Evolutionary conservation across 2,113 vertebrate genomes (phyloP).

Genomic region (Dasyurus viverrinus): DNA sequence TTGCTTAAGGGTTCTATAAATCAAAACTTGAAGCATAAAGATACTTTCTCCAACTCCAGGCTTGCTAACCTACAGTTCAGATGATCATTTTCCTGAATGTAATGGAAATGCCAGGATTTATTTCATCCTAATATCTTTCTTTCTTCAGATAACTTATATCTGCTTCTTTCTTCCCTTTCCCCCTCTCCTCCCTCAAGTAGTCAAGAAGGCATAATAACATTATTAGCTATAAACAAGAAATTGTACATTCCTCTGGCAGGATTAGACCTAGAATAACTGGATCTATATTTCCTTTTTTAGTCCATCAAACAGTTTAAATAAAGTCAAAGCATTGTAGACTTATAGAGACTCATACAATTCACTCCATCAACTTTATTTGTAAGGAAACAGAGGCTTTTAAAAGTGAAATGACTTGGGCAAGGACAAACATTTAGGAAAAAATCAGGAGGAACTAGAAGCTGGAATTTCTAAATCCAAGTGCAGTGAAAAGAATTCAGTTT

Average conservation of each 20-base stretch:
- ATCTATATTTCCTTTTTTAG: constrained; percentile 1
- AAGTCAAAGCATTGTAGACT: background rate
- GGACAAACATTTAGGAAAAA: background rate
- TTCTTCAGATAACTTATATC: background rate
- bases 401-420: background rate
- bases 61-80: background rate
- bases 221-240: background rate
- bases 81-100: background rate
- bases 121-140: constrained; percentile 10
- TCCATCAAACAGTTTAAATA: background rate
- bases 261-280: background rate
- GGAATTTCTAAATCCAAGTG: background rate
- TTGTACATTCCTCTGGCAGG: background rate
- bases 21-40: background rate
- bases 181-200: background rate
- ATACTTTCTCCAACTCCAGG: constrained; percentile 3
- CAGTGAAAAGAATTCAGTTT: too few relatives aligned
- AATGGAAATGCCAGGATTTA: constrained; percentile 13
- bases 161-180: background rate
- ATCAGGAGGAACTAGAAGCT: background rate
- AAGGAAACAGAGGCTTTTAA: background rate
- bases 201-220: constrained; percentile 15
- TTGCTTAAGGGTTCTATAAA: background rate
- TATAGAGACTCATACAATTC: background rate
- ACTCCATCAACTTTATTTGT: background rate